Evolutionary conservation across 2,797 vertebrate species (phyloP).

Genomic region (Danio aesculapii): DNA sequence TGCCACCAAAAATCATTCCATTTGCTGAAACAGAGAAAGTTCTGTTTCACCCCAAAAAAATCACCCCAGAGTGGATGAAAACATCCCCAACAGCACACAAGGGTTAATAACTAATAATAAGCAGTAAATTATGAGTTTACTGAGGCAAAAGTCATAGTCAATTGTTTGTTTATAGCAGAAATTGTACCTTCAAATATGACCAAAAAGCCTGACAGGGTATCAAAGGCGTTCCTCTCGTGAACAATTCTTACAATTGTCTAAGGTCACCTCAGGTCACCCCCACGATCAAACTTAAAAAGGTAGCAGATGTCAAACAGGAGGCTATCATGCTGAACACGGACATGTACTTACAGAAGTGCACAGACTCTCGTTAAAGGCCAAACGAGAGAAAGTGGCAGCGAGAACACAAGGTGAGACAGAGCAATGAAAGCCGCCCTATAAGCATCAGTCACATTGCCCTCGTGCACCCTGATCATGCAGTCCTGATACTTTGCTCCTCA

Average conservation of each 20-base stretch:
- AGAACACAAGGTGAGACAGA: conserved; percentile 32
- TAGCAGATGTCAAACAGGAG: conserved; percentile 31
- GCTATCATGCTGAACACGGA: conserved; percentile 6
- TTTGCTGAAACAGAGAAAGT: no score
- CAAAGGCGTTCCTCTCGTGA: not conserved
- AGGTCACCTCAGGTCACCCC: conserved; percentile 8
- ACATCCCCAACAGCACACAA: no score
- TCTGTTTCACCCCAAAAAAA: no score
- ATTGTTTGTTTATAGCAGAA: no score
- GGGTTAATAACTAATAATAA: no score
- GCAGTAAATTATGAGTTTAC: no score
- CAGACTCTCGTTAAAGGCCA: conserved; percentile 21
- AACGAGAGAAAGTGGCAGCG: conserved; percentile 27
- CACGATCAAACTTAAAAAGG: conserved; percentile 17
- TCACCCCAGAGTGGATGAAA: no score
- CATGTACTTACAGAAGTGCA: conserved; percentile 27
- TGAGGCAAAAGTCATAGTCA: no score
- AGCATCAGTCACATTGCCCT: conserved; percentile 38
- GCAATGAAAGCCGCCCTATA: conserved; percentile 27
- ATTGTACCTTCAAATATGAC: no score
- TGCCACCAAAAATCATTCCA: no score
- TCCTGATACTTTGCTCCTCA: conserved; percentile 33
- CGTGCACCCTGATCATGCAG: conserved; percentile 37
- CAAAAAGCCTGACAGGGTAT: conserved; percentile 38
- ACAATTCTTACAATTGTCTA: conserved; percentile 32